phyloP scores from a whole-genome alignment of 2,113 vertebrate genomes.

The Pelvicachromis taeniatus region DNA sequence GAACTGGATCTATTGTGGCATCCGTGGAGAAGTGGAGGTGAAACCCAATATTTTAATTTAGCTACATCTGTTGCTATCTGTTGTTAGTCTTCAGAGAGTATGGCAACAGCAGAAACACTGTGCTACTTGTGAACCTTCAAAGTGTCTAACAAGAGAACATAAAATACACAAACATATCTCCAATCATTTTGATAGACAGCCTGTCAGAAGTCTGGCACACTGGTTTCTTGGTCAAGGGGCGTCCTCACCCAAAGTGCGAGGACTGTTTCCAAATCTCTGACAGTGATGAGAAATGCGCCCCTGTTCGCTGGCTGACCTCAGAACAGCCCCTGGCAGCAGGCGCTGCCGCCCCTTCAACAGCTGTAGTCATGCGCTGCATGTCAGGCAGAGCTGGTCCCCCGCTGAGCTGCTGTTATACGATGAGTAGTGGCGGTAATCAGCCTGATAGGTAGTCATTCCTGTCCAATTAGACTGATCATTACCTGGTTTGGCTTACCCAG shows the following conservation, averaged over 20 bases:
- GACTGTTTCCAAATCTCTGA: conserved; percentile 29
- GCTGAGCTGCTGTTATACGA: conserved; percentile 38
- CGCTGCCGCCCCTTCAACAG: neutral
- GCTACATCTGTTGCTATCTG: conserved; percentile 12
- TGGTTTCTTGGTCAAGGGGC: neutral
- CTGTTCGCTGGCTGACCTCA: conserved; percentile 58
- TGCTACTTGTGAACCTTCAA: neutral
- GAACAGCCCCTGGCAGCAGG: conserved; percentile 2
- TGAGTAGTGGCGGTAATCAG: conserved; percentile 65
- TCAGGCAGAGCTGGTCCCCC: conserved; percentile 7
- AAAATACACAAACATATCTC: neutral
- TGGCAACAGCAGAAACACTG: neutral
- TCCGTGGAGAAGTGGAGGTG: neutral
- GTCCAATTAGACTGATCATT: conserved; percentile 49
- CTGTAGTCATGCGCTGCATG: conserved; percentile 45
- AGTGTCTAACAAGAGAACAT: neutral
- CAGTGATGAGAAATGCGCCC: conserved; percentile 46
- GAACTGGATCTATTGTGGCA: neutral
- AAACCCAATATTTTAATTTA: conserved; percentile 43
- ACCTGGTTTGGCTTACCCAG: conserved; percentile 22
- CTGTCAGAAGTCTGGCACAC: neutral
- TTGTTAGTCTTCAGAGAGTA: neutral
- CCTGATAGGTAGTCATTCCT: conserved; percentile 30
- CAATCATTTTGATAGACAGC: neutral
- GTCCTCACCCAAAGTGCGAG: neutral